Evolutionary conservation across 30 jellyfish, hydroid and myxozoan species (phyloP).

Genomic region (Calvadosia cruxmelitensis): DNA sequence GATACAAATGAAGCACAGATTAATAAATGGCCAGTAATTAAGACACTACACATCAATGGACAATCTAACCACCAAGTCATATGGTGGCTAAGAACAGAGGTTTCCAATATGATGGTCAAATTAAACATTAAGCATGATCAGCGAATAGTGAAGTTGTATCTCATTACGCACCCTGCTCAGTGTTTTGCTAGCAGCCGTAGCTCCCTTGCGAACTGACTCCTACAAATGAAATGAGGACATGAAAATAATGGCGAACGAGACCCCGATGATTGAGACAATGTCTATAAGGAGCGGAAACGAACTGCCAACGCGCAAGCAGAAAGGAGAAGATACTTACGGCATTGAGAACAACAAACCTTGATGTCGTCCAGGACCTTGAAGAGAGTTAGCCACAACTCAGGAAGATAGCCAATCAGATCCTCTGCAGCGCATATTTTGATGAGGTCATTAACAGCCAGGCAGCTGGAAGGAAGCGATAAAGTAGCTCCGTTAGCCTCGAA

Average conservation of each 20-base stretch:
- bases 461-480: constrained; percentile 20
- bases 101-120: constrained; percentile 1
- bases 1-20: too few relatives aligned
- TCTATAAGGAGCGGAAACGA: too few relatives aligned
- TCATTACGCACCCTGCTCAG: constrained; percentile 55
- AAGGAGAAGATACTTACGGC: neutral
- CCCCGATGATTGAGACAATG: neutral
- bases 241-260: neutral
- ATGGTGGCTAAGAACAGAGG: too few relatives aligned
- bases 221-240: neutral
- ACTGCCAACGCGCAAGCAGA: neutral
- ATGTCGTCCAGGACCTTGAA: constrained; percentile 88
- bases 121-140: neutral
- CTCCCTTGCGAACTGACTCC: constrained; percentile 88
- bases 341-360: constrained; percentile 36
- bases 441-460: constrained; percentile 72
- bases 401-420: constrained; percentile 45
- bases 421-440: constrained; percentile 45
- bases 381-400: constrained; percentile 50
- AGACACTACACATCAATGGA: too few relatives aligned
- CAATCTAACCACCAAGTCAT: too few relatives aligned
- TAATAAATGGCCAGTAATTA: too few relatives aligned
- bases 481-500: neutral
- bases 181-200: constrained; percentile 39
- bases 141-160: neutral